phyloP scores from a whole-genome alignment of 2,797 vertebrate species.

The Amblyopsis hoosieri region DNA sequence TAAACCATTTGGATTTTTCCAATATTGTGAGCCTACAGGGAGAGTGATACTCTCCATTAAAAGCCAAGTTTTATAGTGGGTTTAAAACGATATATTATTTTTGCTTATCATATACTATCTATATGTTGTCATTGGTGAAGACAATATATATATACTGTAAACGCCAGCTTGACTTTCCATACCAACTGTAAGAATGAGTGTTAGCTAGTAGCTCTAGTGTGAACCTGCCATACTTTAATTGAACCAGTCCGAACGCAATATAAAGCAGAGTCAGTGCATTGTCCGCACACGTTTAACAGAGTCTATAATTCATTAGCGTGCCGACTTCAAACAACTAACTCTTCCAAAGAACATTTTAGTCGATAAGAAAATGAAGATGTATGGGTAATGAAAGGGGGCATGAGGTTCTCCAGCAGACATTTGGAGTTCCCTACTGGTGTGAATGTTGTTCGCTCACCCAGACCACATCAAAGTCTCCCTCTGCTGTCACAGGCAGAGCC shows the following conservation, averaged over 20 bases:
- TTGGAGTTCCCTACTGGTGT: constrained; percentile 26
- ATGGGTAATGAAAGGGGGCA: constrained; percentile 34
- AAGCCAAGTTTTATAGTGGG: constrained; percentile 1
- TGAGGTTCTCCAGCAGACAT: constrained; percentile 42
- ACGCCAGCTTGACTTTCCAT: constrained; percentile 14
- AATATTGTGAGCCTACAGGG: constrained; percentile 3
- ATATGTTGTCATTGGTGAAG: constrained; percentile 14
- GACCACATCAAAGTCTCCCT: constrained; percentile 39
- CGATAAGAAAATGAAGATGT: constrained; percentile 56
- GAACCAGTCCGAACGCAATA: constrained; percentile 34
- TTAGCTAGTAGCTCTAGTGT: constrained; percentile 1
- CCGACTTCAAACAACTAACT: constrained; percentile 26
- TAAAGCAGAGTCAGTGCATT: constrained; percentile 14
- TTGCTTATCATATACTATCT: constrained; percentile 17
- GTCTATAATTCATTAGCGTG: constrained; percentile 50
- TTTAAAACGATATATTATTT: constrained; percentile 1
- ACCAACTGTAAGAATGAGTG: constrained; percentile 10
- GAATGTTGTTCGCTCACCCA: constrained; percentile 31
- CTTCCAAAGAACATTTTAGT: constrained; percentile 51
- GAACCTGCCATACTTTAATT: constrained; percentile 16
- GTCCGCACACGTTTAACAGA: constrained; percentile 40
- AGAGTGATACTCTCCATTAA: constrained; percentile 3
- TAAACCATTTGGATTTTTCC: constrained; percentile 1
- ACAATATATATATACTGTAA: constrained; percentile 32
- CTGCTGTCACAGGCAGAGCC: constrained; percentile 26